Evolutionary conservation across 2,888 invertebrate species (phyloP), one percentile per base, ranked within the genome.

Genomic region (Sympetrum striolatum): DNA sequence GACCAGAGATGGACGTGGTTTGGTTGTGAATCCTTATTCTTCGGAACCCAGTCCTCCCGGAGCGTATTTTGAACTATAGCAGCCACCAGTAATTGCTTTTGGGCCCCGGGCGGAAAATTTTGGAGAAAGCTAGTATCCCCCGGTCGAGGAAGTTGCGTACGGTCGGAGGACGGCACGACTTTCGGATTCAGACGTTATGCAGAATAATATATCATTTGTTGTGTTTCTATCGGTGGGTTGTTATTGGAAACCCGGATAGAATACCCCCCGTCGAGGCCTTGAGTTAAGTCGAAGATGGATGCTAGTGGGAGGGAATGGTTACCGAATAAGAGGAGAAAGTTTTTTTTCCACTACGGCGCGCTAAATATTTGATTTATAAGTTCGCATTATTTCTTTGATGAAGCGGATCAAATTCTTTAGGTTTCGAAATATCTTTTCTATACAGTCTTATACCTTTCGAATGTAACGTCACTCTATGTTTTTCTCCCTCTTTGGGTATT

Each of bases 241-340:
- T 64, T 37, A 6, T 14, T 60, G 25, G 25, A 12, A 12, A 35
- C 58, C 18, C 5, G 31, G 53, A 58, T n/a, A 22, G 60, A 53
- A 39, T 86, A 39, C 60, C 86, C 37, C 86, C 60, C 86, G 86
- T 31, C 37, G 86, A 58, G 82, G 35, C 58, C 44, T 58, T 15
- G 35, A 31, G 58, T 22, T 35, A 15, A 35, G 35, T 82, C 39
- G 82, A 37, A 60, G 22, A 37, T 18, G 86, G 53, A 60, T 37
- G 14, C 8, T 3, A 37, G 6, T 35, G 60, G 35, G 37, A 37
- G 15, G 37, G 60, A 37, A 60, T 60, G 10, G 31, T 53, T 35
- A 53, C 53, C 86, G 10, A 64, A 86, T 37, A 64, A 12, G 86
- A 39, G 35, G 86, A 60, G 86, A 86, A 86, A 86, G 86, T 86